phyloP scores from a whole-genome alignment of 2,888 invertebrate genomes.

The Microplitis deprimator region DNA sequence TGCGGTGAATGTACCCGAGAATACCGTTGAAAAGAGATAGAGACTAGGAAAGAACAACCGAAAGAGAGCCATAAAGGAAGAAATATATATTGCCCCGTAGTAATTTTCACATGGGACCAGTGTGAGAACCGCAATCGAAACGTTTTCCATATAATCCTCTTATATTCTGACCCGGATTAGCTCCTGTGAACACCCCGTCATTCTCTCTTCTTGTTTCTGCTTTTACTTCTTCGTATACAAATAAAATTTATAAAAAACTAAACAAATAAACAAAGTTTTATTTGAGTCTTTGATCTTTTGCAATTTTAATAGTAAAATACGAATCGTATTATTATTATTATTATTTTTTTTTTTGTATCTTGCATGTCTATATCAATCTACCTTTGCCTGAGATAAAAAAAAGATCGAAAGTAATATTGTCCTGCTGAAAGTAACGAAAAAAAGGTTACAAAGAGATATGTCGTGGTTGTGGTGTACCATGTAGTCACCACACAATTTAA shows the following conservation, averaged over 20 bases:
- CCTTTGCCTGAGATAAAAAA: neutral
- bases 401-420: neutral
- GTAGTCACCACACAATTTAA: conserved; percentile 34
- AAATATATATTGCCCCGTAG: conserved; percentile 9
- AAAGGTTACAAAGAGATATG: conserved; percentile 11
- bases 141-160: conserved; percentile 64
- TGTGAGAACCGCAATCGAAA: conserved; percentile 55
- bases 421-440: conserved; percentile 1
- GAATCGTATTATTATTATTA: neutral
- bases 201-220: neutral
- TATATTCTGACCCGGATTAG: conserved; percentile 58
- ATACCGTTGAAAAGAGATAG: neutral
- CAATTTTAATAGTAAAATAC: too few relatives aligned
- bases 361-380: neutral
- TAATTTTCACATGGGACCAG: conserved; percentile 23
- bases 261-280: neutral
- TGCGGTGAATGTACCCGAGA: conserved; percentile 1
- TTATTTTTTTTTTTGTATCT: neutral
- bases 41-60: neutral
- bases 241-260: neutral
- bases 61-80: conserved; percentile 16
- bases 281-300: neutral
- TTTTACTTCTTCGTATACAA: neutral
- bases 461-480: conserved; percentile 22
- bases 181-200: conserved; percentile 49